Evolutionary conservation across 2,888 invertebrate genomes (phyloP), one percentile per base, ranked within the genome.

Genomic region (Neoitamus cyanurus): DNA sequence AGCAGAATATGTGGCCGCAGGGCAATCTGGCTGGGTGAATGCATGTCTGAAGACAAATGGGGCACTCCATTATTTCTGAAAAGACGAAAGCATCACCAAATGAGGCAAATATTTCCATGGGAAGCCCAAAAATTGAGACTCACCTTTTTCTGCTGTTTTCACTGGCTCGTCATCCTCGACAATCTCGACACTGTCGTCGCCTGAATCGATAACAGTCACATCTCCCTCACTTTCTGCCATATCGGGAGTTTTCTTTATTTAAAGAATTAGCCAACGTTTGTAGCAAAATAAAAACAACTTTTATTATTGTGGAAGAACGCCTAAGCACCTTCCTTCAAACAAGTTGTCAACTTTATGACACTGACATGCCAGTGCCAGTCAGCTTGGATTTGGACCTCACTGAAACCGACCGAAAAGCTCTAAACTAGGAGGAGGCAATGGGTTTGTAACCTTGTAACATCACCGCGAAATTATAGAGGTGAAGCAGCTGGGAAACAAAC

Each of bases 1-100:
- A 99, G 91, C 98, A 99, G 91, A 99, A 99, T 86, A 98, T 94
- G 90, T 99, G 99, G n/a, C 95, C 95, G 91, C 98, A 99, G 0
- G 98, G 98, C 75, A 99, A 92, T 89, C 95, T 94, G 0, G 98
- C 96, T n/a, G 98, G 98, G 92, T 98, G 96, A 87, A 98, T 94
- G 89, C 96, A 97, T 37, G 94, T 94, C 92, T 98, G 97, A 83
- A 98, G 93, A 89, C 98, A 99, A 68, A 99, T 96, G 6, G 98
- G 96, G 92, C 98, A 99, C 90, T 98, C 97, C 77, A 93, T 90
- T 46, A 88, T 85, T 84, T 89, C 88, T 72, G 87, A 86, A 73
- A 69, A 25, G 48, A 46, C 9, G 25, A 58, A 1, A 20, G 1
- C 9, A 20, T 1, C 58, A 9, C 20, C 15, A 58, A 34, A 58